Percentiles rank a stretch among this genome's conserved stretches.
Evolutionary conservation across 1,140 invertebrate genomes (phyloP).

Genomic region (Helicoverpa zea): DNA sequence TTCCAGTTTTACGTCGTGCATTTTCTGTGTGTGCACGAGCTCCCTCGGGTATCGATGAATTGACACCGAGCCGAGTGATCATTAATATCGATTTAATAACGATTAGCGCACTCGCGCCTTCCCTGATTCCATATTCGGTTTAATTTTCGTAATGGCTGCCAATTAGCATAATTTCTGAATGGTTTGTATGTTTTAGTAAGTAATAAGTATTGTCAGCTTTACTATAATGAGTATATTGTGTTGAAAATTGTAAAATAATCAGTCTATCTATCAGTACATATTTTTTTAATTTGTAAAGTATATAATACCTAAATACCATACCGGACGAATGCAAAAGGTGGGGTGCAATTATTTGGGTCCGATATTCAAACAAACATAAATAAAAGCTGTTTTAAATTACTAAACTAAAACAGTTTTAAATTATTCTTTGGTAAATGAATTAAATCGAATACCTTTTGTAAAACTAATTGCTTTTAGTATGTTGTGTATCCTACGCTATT

Average conservation of each 20-base stretch:
- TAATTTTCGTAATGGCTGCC: conserved; percentile 41
- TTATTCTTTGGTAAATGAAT: too few relatives aligned
- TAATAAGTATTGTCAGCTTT: neutral
- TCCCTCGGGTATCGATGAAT: conserved; percentile 35
- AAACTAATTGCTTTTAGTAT: too few relatives aligned
- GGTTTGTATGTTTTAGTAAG: conserved; percentile 25
- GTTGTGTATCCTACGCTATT: too few relatives aligned
- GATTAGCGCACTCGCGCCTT: conserved; percentile 25
- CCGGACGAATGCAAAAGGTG: too few relatives aligned
- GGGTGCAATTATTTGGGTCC: too few relatives aligned
- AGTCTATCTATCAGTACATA: too few relatives aligned
- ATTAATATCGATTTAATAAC: conserved; percentile 44
- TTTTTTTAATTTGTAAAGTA: too few relatives aligned
- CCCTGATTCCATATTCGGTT: conserved; percentile 16
- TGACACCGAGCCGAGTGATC: conserved; percentile 38
- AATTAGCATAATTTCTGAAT: conserved; percentile 27
- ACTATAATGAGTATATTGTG: neutral
- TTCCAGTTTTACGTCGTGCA: conserved; percentile 32
- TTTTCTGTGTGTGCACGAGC: conserved; percentile 30
- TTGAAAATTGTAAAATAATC: neutral
- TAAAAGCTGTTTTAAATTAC: too few relatives aligned
- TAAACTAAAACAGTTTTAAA: too few relatives aligned
- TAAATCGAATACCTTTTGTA: too few relatives aligned
- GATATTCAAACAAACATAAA: too few relatives aligned
- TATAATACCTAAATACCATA: too few relatives aligned